Percentiles rank a stretch among this genome's conserved stretches.
Conservation (phyloP, 2,113 vertebrate species). For the Phycodurus eques region DNA sequence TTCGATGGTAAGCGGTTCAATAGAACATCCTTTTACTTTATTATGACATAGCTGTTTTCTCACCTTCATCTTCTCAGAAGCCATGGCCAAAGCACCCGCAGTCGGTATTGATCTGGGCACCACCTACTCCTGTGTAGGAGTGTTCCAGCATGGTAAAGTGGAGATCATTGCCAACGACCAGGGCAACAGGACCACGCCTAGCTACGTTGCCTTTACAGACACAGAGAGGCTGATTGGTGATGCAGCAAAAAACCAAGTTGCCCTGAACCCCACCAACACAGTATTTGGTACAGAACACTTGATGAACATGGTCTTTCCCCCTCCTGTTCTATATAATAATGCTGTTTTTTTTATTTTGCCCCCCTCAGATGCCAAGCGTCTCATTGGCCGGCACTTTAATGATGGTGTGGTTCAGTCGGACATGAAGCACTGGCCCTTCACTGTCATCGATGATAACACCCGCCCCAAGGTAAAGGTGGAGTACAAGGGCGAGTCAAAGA, state of each 20-base stretch:
- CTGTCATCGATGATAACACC: conserved; percentile 62
- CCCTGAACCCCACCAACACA: conserved; percentile 77
- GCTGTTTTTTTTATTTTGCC: not conserved
- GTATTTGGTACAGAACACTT: conserved; percentile 64
- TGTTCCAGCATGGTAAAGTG: conserved; percentile 93
- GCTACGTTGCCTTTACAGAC: conserved; percentile 75
- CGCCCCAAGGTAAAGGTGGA: conserved; percentile 75
- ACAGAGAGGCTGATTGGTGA: conserved; percentile 71
- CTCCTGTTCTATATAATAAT: not conserved
- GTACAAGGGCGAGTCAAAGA: conserved; percentile 74
- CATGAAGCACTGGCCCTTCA: conserved; percentile 78
- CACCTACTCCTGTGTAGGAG: conserved; percentile 92
- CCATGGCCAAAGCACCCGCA: conserved; percentile 86
- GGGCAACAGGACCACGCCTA: conserved; percentile 75
- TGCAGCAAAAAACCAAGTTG: conserved; percentile 75
- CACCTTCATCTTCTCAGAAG: conserved; percentile 4
- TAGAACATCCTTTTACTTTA: not conserved
- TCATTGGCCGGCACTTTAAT: conserved; percentile 74
- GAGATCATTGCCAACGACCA: conserved; percentile 93
- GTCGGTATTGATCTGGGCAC: conserved; percentile 92
- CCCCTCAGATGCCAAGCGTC: conserved; percentile 72
- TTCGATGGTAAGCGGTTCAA: too few species aligned
- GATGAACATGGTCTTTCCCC: not conserved
- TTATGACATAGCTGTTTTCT: not conserved
- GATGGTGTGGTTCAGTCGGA: conserved; percentile 72